Base-by-base conservation (phyloP, 92 coral and sea anemone species). In the Muricea muricata region DNA sequence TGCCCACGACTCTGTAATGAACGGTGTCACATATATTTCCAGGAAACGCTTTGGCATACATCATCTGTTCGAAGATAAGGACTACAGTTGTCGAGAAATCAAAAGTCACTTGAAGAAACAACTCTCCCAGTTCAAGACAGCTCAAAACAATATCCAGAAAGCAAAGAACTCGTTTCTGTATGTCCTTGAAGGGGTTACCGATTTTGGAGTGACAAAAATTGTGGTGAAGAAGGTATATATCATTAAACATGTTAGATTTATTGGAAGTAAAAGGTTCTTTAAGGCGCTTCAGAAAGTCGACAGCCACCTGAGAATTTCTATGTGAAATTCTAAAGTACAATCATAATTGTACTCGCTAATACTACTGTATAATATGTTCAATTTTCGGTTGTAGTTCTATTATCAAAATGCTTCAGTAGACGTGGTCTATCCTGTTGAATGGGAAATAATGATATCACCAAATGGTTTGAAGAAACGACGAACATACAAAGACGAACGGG, bases 381-480 rank as follows among this genome's bases (percentile, higher is more conserved):
- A 60, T 20, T 37, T 58, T 14, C 1, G 7, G 20, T 57, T 85
- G 34, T 65, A 78, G 81, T 65, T 56, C 73, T 81, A 83, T 65
- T 73, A 61, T 28, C 72, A 84, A 31, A 91, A 80, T 79, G 45
- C 31, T 42, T 48, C 35, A 0, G 56, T 45, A 2, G 80, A 73
- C 13, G 74, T 28, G 24, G 14, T 23, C 4, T 24, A 61, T 12
- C 75, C 54, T n/a, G 90, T 85, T 13, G 89, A 87, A 68, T 94
- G 91, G 94, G 95, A 93, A 40, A 87, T 94, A 6, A 85, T 89
- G 26, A 90, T 94, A 6, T 89, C 93, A 72, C 86, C 94, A 2
- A 88, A 89, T 73, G 98, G 97, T 14, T 87, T 94, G 82, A 93
- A 94, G 84, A 94, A 94, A 81, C 91, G 89, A 58, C 75, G 93